Percentiles rank a stretch among this genome's conserved stretches.
These are phyloP conservation scores for Microtus richardsoni DNA, from an alignment of 2,113 vertebrate species.

Conservation along the genomic window DNA sequence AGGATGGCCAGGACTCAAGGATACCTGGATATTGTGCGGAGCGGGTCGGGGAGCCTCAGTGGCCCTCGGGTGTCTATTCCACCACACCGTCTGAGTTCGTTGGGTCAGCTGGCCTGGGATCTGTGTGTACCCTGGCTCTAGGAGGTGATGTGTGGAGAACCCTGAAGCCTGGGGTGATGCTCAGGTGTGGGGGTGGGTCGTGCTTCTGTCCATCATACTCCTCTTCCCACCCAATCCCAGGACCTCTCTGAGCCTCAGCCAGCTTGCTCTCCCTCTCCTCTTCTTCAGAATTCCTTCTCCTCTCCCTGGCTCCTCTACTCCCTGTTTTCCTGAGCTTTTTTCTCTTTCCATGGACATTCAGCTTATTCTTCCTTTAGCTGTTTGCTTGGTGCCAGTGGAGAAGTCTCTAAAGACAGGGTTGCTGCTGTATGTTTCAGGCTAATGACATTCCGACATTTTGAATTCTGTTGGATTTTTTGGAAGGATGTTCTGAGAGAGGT, in stretches of 20 bases:
- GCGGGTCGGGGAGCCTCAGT: neutral
- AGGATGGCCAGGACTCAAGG: neutral
- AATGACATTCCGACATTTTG: neutral
- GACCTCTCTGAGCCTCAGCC: neutral
- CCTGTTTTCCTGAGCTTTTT: neutral
- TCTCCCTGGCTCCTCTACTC: neutral
- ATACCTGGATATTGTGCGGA: neutral
- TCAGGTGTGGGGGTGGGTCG: neutral
- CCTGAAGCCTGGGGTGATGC: neutral
- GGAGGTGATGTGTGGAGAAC: neutral
- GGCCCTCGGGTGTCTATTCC: neutral
- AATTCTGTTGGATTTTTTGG: neutral
- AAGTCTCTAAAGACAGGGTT: neutral
- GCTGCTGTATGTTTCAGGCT: neutral
- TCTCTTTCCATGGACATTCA: neutral
- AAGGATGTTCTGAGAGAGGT: neutral
- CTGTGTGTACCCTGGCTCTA: neutral
- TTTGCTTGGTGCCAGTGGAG: neutral
- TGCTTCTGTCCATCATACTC: neutral
- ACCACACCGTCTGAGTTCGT: neutral
- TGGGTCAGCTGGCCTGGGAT: neutral
- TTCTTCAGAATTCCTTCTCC: neutral
- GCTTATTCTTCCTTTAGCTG: neutral
- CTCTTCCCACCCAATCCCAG: neutral
- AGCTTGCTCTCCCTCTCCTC: neutral